These are phyloP conservation scores for Melipona bicolor DNA, from an alignment of 2,888 invertebrate species.

Conservation along the genomic window DNA sequence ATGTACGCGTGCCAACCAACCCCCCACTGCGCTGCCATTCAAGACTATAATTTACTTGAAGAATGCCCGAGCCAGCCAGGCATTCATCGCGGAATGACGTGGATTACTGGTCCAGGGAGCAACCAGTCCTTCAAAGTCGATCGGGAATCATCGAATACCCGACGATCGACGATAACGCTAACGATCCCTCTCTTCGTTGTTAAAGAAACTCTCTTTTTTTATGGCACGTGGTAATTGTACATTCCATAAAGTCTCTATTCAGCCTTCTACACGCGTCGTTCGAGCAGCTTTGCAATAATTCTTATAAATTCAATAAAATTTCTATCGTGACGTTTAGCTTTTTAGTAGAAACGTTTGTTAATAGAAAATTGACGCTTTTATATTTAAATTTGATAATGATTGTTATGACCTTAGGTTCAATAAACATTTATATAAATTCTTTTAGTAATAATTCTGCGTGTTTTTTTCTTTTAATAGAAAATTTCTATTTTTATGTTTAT, in stretches of 20 bases:
- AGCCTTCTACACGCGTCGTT: neutral
- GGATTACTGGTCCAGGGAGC: constrained; percentile 65
- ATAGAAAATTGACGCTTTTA: neutral
- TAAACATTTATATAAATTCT: neutral
- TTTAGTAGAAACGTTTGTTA: neutral
- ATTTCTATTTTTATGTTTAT: neutral
- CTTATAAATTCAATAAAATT: neutral
- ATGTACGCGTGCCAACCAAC: constrained; percentile 83
- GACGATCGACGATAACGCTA: constrained; percentile 49
- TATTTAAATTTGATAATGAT: neutral
- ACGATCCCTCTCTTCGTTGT: constrained; percentile 16
- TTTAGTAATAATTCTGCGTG: neutral
- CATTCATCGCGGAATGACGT: constrained; percentile 77
- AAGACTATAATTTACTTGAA: constrained; percentile 84
- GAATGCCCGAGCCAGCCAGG: constrained; percentile 79
- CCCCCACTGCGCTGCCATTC: constrained; percentile 83
- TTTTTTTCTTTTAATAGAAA: neutral
- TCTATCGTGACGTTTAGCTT: neutral
- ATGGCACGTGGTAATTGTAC: neutral
- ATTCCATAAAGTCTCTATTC: too few species aligned
- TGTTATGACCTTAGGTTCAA: neutral
- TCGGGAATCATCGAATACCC: constrained; percentile 60
- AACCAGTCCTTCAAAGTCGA: constrained; percentile 63
- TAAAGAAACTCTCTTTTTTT: neutral
- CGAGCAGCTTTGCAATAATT: neutral